These are phyloP conservation scores for Ctenomys sociabilis DNA, from an alignment of 2,113 vertebrate species.

Conservation along the genomic window DNA sequence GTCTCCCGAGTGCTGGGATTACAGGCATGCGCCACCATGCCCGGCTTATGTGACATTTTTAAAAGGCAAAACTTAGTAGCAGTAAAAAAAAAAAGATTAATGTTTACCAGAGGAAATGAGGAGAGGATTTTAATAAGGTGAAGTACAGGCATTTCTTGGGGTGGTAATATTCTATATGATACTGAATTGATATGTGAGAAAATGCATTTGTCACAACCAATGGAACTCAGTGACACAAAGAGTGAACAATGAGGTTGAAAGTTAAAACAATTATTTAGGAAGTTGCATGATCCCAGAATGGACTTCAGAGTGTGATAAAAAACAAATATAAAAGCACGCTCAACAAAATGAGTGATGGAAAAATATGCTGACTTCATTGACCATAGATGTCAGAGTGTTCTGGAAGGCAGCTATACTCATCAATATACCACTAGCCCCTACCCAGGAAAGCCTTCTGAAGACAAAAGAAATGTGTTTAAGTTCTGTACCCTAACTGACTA, in stretches of 20 bases:
- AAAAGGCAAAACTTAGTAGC: not conserved
- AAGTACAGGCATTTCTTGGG: not conserved
- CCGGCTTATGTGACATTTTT: not conserved
- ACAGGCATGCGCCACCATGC: too few species aligned
- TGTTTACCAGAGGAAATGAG: not conserved
- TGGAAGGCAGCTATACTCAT: not conserved
- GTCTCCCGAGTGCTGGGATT: too few species aligned
- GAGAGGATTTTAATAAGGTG: not conserved
- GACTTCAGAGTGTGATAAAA: not conserved
- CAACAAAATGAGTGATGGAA: not conserved
- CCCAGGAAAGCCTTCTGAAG: not conserved
- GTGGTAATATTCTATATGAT: not conserved
- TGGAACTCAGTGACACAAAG: not conserved
- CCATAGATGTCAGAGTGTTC: not conserved
- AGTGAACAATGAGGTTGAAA: not conserved
- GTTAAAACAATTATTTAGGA: not conserved
- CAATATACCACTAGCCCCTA: too few species aligned
- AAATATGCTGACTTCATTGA: not conserved
- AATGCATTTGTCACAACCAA: not conserved
- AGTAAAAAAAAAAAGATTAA: not conserved
- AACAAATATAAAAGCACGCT: not conserved
- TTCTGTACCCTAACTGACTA: not conserved
- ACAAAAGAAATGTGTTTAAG: not conserved
- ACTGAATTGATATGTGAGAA: not conserved
- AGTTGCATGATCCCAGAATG: not conserved